Evolutionary conservation across 1,140 invertebrate species (phyloP).

Genomic region (Anadara kagoshimensis): DNA sequence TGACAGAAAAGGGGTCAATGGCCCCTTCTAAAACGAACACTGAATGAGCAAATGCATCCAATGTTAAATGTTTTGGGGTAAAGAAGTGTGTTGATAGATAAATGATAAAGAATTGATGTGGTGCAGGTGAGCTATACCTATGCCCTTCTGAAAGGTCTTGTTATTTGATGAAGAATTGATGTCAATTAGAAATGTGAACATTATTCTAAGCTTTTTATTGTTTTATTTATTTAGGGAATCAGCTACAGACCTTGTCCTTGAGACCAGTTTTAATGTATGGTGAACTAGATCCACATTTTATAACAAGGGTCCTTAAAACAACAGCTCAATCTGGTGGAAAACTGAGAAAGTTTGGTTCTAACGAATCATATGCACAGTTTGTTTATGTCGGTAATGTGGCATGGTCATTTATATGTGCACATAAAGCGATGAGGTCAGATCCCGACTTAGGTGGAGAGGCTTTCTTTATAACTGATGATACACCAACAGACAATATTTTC

Average conservation of each 20-base stretch:
- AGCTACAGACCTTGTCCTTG: not conserved
- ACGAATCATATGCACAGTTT: not conserved
- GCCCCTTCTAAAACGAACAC: no score
- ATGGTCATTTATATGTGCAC: constrained; percentile 17
- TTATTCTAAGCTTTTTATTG: not conserved
- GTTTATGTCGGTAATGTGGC: constrained; percentile 14
- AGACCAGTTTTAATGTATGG: constrained; percentile 13
- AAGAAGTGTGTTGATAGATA: no score
- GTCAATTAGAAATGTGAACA: no score
- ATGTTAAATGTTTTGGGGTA: no score
- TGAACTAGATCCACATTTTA: constrained; percentile 12
- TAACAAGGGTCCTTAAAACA: not conserved
- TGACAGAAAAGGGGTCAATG: no score
- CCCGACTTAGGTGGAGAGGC: not conserved
- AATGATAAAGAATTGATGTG: no score
- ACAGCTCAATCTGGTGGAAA: not conserved
- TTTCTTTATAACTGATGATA: constrained; percentile 8
- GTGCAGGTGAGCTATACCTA: no score
- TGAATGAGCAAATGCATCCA: no score
- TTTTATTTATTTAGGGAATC: constrained; percentile 10
- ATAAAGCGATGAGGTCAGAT: constrained; percentile 4
- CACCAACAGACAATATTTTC: not conserved
- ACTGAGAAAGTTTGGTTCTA: constrained; percentile 8
- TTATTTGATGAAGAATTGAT: no score
- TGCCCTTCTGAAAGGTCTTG: no score